Base-by-base conservation (phyloP, 2,888 invertebrate species). In the Epinotia ramella region DNA sequence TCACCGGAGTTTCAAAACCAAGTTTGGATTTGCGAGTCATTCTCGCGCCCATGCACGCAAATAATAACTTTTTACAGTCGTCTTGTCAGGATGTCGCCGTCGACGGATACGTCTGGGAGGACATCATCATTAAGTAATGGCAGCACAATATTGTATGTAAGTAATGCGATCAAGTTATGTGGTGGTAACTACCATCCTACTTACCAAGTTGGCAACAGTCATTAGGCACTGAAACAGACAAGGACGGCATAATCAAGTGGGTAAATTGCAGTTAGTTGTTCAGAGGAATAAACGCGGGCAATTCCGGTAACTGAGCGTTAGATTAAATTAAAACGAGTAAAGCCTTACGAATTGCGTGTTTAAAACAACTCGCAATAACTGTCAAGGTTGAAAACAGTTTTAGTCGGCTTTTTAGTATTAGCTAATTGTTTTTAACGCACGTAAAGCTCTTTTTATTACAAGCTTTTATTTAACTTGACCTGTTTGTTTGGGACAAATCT, bases 191-290 rank as follows among this genome's bases (percentile, higher is more conserved):
- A 68, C 20, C 16, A 56, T 44, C 33, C 20, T 60, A 66, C 33
- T 73, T n/a, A 64, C 24, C 24, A 73, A 66, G 59, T 66, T 60
- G 20, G 49, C 40, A 60, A 66, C 66, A 57, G 66, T 66, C 60
- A 73, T 73, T 73, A 73, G 49, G 60, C 18, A 20, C 73, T 73
- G 66, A 16, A 57, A 73, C 40, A 66, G 73, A 60, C 59, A 73
- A 59, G 40, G 59, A 28, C n/a, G 73, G 28, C 20, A 40, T 49
- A 73, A 73, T 73, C 60, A 73, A 73, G 66, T 53, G 49, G 33
- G 24, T 57, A 63, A 69, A 59, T 59, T 16, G 33, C 60, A 73
- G 59, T 73, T 68, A 33, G 40, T 20, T 68, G 40, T 67, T 56
- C 40, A 40, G 16, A 40, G 44, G 20, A 18, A 67, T 67, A 56